Evolutionary conservation across 1,140 invertebrate genomes (phyloP), one percentile per base, ranked within the genome.

Genomic region (Grapholita molesta): DNA sequence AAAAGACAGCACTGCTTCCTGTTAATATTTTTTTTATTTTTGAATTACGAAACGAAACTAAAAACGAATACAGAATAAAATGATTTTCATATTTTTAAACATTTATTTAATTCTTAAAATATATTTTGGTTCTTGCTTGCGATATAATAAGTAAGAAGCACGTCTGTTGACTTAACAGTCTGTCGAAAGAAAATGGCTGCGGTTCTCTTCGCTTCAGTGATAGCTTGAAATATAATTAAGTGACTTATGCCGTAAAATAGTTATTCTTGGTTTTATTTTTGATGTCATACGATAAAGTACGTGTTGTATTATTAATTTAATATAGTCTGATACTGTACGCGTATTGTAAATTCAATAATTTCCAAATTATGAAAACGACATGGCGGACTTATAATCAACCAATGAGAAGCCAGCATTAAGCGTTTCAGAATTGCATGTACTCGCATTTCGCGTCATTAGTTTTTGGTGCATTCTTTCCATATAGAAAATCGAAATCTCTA

Each of bases 381-480:
- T 94, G 93, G 94, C 94, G 92, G 93, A 89, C 83, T 89, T 80
- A 71, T 82, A 81, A 90, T 92, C 88, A 87, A 93, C 93, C 94
- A 94, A 94, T 94, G 86, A 90, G 90, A 93, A 86, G 85, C 88
- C 87, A 90, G 89, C 89, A 92, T 93, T 85, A 88, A 92, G 88
- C 89, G 90, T 93, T 92, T 91, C 92, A 91, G 89, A 92, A 92
- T 90, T 90, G 83, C 88, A 88, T 87, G 86, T 89, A 90, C 88
- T 92, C 83, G 82, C 84, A 87, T 86, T 92, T 93, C 93, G 93
- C 93, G 93, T 94, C 93, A 93, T 91, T 93, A 86, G 86, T 84
- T 93, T 93, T 93, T 92, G 90, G 89, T 92, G 92, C 88, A 85
- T 93, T 91, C 89, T 91, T 85, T 88, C 81, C 82, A 66, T 80